phyloP scores from a whole-genome alignment of 2,797 vertebrate genomes.

The Syngnathus rostellatus region DNA sequence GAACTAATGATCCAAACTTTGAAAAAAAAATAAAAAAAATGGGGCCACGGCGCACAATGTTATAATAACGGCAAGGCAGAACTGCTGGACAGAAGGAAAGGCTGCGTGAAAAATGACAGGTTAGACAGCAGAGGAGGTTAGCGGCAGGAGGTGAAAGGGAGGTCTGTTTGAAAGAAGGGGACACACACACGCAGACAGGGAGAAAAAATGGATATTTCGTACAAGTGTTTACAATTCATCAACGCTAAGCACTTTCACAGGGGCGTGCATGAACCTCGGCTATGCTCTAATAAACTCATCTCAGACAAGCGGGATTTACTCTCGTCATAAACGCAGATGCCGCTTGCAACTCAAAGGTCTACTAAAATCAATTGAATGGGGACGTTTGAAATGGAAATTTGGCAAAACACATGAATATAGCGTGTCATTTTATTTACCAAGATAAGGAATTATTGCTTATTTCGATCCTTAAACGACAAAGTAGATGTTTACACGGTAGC shows the following conservation, averaged over 20 bases:
- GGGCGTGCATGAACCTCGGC: constrained; percentile 2
- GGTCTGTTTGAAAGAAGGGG: constrained; percentile 55
- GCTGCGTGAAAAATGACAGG: constrained; percentile 39
- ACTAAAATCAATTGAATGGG: neutral
- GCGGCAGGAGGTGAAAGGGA: constrained; percentile 49
- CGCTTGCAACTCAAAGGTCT: neutral
- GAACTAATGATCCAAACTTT: constrained; percentile 48
- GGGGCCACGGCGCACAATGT: constrained; percentile 36
- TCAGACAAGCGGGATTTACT: constrained; percentile 34
- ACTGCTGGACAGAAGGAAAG: constrained; percentile 15
- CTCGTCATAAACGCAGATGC: constrained; percentile 11
- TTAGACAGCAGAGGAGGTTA: constrained; percentile 55
- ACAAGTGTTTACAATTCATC: constrained; percentile 56
- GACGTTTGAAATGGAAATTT: neutral
- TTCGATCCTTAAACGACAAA: neutral
- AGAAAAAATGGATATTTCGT: constrained; percentile 46
- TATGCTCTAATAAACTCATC: constrained; percentile 23
- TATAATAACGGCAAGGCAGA: constrained; percentile 32
- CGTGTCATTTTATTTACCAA: neutral
- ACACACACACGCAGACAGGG: neutral
- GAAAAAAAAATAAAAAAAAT: constrained; percentile 23
- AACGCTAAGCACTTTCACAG: constrained; percentile 41
- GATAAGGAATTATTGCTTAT: neutral
- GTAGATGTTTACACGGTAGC: neutral
- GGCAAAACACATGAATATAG: neutral